A percentile compares a stretch with the other conserved stretches of the same genome.
phyloP scores from a whole-genome alignment of 2,797 vertebrate species.

The Hapalemur alaotrensis region DNA sequence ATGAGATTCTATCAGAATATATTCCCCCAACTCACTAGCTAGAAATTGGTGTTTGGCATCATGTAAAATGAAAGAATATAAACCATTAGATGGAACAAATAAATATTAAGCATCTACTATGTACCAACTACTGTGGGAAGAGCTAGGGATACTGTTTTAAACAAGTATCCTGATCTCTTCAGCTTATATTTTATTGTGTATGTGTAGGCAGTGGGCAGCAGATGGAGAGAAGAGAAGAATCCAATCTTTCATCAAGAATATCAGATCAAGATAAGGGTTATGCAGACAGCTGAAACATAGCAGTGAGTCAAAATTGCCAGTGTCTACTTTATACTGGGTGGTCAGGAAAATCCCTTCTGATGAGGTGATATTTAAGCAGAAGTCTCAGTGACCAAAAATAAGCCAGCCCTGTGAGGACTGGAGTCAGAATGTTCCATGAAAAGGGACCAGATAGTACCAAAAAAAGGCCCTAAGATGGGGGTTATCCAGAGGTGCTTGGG shows the following conservation, averaged over 20 bases:
- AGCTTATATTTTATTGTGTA: neutral
- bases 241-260: neutral
- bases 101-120: neutral
- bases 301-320: neutral
- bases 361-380: neutral
- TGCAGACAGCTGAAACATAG: neutral
- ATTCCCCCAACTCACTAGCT: neutral
- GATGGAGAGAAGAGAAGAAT: neutral
- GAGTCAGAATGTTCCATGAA: neutral
- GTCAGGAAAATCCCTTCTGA: neutral
- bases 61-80: neutral
- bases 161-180: neutral
- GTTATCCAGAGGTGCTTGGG: neutral
- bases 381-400: neutral
- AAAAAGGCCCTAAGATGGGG: neutral
- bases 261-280: neutral
- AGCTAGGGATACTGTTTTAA: neutral
- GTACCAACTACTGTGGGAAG: neutral
- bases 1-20: neutral
- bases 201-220: neutral
- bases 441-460: neutral
- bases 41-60: neutral
- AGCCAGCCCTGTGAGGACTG: neutral
- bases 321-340: neutral
- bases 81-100: neutral